Evolutionary conservation across 2,888 invertebrate species (phyloP), one percentile per base, ranked within the genome.

Genomic region (Azorinus chamasolen): DNA sequence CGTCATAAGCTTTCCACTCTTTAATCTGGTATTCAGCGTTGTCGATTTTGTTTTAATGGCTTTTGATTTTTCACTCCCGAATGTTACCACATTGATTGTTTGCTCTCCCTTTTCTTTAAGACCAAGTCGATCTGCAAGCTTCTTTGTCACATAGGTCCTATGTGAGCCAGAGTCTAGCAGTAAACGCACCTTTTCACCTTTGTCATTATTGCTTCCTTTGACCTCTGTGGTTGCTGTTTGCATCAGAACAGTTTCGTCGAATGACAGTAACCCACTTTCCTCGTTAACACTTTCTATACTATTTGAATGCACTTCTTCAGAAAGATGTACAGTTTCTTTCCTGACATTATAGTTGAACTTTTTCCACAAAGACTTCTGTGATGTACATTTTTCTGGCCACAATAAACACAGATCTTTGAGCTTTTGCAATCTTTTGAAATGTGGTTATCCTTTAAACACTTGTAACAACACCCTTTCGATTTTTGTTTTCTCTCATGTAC

Each of bases 321-420:
- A 48, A 0, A 65, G 16, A 5, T 59, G 24, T 14, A 51, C 50
- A 43, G 22, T 61, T 50, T 57, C 55, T 24, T 18, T 32, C 14
- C 16, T 16, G n/a, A 22, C 18, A 12, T 10, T 32, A 4, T 25
- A 18, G 24, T 27, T 16, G 27, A 66, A 68, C 27, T 41, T 63
- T n/a, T 57, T 5, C n/a, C 46, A 25, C 73, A 66, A n/a, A 73
- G 50, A 53, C 61, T 73, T 39, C 74, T 74, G 50, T 68, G 68
- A 32, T 68, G 57, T 1, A 37, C 51, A 50, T 74, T 54, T 20
- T 24, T 48, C 62, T 66, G 25, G 22, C 62, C 20, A 39, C 73
- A 61, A 50, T 66, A 48, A 2, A 61, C 61, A 73, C 66, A 73
- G 2, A 48, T 22, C 46, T 55, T 66, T 18, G 24, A 50, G 16